Base-by-base conservation (phyloP, 2,888 invertebrate genomes). In the Hoplodrina ambigua region DNA sequence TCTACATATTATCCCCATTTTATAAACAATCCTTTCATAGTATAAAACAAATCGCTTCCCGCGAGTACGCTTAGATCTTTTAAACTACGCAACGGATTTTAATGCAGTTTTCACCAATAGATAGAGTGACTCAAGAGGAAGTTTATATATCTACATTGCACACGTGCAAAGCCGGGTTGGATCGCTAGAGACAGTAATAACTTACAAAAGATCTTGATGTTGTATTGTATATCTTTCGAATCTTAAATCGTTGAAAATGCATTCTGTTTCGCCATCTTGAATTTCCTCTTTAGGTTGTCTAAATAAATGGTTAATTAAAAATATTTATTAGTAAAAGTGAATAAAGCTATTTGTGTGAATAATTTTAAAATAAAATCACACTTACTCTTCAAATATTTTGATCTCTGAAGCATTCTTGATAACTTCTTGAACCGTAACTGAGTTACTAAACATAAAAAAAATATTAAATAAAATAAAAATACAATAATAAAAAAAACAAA, bases 181-280 rank as follows among this genome's bases (percentile, higher is more conserved):
- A 2, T 25, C 25, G 1, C 25, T 25, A 25, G 25, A 33, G 41
- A 41, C 41, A 41, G 2, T 41, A 41, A 41, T 41, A 44, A 82
- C 96, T 96, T 81, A 96, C 96, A 95, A 85, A 25, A 95, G 86
- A 81, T 96, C 93, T 78, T 96, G 96, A 75, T 93, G 90, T 1
- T 88, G 90, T 61, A 96, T 89, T 69, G 88, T 87, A 68, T 93
- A 96, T 87, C 94, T 88, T 66, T 94, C 94, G 30, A 87, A 87
- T 56, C 94, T 83, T 62, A 96, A 77, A 74, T 96, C 95, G 70
- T 96, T 95, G 85, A 90, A 92, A 56, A 96, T 90, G 61, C 94
- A 96, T 44, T 94, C 93, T 0, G 93, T 74, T 8, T 80, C 89
- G 2, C 54, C n/a, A 5, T 85, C 81, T 44, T 80, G 72, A 25